Conservation (phyloP, 92 coral and sea anemone genomes). For the Epizoanthus scotinus region DNA sequence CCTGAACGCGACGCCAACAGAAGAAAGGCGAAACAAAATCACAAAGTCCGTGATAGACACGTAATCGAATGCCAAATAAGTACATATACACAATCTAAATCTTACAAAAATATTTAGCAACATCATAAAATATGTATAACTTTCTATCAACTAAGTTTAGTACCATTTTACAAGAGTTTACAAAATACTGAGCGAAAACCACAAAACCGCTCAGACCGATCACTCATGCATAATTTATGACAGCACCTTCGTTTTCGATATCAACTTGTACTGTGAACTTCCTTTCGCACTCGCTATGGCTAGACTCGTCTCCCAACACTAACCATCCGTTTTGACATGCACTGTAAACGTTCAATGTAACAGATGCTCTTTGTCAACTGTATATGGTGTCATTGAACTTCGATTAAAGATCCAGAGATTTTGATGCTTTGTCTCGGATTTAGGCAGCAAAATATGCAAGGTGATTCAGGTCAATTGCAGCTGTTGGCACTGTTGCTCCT, state of each 20-base stretch:
- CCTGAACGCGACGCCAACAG: too few relatives aligned
- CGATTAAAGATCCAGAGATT: not conserved
- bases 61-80: too few relatives aligned
- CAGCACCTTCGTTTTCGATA: slow-evolving; percentile 23
- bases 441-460: not conserved
- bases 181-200: slow-evolving; percentile 4
- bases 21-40: too few relatives aligned
- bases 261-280: not conserved
- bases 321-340: slow-evolving; percentile 36
- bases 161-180: not conserved
- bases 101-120: not conserved
- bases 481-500: slow-evolving; percentile 20
- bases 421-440: not conserved
- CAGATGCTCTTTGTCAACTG: not conserved
- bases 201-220: slow-evolving; percentile 7
- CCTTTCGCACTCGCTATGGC: not conserved
- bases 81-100: too few relatives aligned
- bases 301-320: not conserved
- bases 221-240: slow-evolving; percentile 41
- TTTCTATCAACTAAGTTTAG: not conserved
- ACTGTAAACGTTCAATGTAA: not conserved
- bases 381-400: not conserved
- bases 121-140: slow-evolving; percentile 36
- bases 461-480: slow-evolving; percentile 21
- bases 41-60: too few relatives aligned